Evolutionary conservation across 2,888 invertebrate species (phyloP), one percentile per base, ranked within the genome.

Genomic region (Harmothoe impar): DNA sequence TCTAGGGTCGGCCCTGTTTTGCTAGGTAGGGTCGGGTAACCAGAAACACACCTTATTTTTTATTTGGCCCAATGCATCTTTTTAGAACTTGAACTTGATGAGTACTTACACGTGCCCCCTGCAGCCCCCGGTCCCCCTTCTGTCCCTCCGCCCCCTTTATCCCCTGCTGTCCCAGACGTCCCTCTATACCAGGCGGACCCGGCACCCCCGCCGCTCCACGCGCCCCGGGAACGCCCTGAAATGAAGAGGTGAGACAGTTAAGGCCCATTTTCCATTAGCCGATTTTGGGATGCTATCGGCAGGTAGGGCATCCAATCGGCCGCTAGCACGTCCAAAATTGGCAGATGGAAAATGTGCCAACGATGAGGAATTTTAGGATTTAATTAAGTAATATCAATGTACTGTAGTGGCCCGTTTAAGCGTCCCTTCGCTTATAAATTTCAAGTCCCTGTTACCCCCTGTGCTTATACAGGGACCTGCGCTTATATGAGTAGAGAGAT

Each of bases 101-200:
- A 62, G 20, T n/a, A 62, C 43, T 81, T 35, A 81, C 81, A 33
- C 81, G 33, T 17, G 33, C 0, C 0, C 81, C 81, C 3, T 1
- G 23, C 1, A 25, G 15, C 0, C 81, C 81, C 7, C n/a, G 33
- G 43, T 81, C 43, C 17, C 81, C 81, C 43, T 43, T 81, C 23
- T 81, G 81, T 33, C 81, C 81, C 33, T 81, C 81, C 1, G 33
- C n/a, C 10, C 81, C 81, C 23, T 81, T 81, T 43, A 43, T 12
- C 81, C 81, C 81, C 35, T 33, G 33, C 3, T 33, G n/a, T 1
- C 81, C 81, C 17, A 43, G 3, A 17, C 81, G 33, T 0, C 81
- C 81, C 23, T 81, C 81, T 17, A 81, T n/a, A 25, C 81, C 81
- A 1, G 81, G 81, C 20, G 81, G 81, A n/a, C 81, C 81, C 17